Percentiles rank a stretch among this genome's conserved stretches.
Conservation (phyloP, 2,888 invertebrate species). For the Stomorhina lunata region DNA sequence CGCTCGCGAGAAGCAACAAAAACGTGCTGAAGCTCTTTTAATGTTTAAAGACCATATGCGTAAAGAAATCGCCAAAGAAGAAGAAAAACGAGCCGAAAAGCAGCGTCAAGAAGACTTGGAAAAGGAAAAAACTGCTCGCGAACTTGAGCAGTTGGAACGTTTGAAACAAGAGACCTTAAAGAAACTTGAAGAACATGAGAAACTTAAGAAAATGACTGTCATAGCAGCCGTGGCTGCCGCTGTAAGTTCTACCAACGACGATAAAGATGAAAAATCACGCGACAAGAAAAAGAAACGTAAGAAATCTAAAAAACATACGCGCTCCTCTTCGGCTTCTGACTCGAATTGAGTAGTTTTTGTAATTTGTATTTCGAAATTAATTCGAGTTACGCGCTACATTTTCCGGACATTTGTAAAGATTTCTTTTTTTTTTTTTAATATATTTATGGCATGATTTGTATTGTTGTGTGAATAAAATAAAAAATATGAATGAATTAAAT, state of each 20-base stretch:
- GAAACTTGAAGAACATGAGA: constrained; percentile 77
- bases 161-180: constrained; percentile 78
- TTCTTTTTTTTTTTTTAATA: neutral
- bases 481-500: neutral
- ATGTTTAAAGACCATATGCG: constrained; percentile 84
- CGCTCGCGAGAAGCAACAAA: constrained; percentile 79
- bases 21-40: constrained; percentile 81
- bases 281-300: constrained; percentile 76
- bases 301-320: constrained; percentile 77
- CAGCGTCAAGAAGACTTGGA: constrained; percentile 77
- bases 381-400: neutral
- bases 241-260: constrained; percentile 67
- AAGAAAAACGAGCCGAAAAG: constrained; percentile 81
- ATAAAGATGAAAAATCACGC: constrained; percentile 68
- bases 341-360: constrained; percentile 69
- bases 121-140: constrained; percentile 76
- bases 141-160: constrained; percentile 77
- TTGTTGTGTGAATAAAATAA: constrained; percentile 34
- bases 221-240: constrained; percentile 68
- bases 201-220: constrained; percentile 70
- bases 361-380: no score
- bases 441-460: constrained; percentile 10
- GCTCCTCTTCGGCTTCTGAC: constrained; percentile 73
- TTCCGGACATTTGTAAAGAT: constrained; percentile 14
- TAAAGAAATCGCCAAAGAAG: constrained; percentile 82